Conservation (phyloP, 2,888 invertebrate genomes). For the Horisme vitalbata region DNA sequence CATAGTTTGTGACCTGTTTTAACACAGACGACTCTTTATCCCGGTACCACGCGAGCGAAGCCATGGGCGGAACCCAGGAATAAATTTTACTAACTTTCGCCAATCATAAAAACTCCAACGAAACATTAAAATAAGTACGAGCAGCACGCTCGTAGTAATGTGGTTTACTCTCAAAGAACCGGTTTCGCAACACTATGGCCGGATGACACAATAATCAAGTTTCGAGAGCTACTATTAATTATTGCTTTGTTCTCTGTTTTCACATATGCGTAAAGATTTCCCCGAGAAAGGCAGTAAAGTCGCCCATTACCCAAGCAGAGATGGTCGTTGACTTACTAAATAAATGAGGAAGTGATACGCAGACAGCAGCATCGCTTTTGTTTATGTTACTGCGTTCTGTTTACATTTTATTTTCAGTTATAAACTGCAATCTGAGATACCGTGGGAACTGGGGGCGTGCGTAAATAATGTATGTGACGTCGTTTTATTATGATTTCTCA, state of each 20-base stretch:
- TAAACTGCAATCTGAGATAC: too few species aligned
- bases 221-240: constrained; percentile 29
- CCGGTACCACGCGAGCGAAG: too few species aligned
- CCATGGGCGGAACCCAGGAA: background rate
- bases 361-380: constrained; percentile 52
- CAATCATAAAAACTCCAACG: constrained; percentile 37
- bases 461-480: too few species aligned
- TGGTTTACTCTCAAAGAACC: constrained; percentile 41
- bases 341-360: constrained; percentile 63
- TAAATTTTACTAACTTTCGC: constrained; percentile 37
- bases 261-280: constrained; percentile 17
- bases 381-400: constrained; percentile 59
- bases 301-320: constrained; percentile 22
- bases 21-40: too few species aligned
- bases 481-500: background rate
- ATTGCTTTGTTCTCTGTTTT: constrained; percentile 24
- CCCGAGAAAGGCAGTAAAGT: constrained; percentile 22
- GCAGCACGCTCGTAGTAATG: constrained; percentile 35
- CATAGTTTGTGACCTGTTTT: too few species aligned
- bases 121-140: constrained; percentile 15
- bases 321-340: constrained; percentile 60
- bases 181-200: constrained; percentile 39
- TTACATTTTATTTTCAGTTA: constrained; percentile 48
- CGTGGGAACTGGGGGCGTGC: too few species aligned
- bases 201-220: constrained; percentile 45